A percentile compares a stretch with the other conserved stretches of the same genome.
Evolutionary conservation across 1,140 invertebrate species (phyloP).

Genomic region (Hyphantria cunea): DNA sequence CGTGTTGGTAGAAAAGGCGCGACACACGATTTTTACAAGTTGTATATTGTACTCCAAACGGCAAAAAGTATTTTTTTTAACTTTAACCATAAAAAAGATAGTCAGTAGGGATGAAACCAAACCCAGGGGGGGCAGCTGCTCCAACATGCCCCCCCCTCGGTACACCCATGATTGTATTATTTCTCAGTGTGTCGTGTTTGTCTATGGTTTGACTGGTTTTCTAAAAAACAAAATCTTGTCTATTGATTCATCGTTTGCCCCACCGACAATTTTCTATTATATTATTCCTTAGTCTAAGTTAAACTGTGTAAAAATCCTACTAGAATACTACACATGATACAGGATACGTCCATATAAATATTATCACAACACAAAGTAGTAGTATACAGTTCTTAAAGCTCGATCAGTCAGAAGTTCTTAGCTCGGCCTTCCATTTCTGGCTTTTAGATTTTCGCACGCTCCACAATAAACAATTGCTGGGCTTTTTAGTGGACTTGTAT

Average conservation of each 20-base stretch:
- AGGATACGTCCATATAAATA: conserved; percentile 14
- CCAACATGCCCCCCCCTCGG: too few species aligned
- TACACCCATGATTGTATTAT: too few species aligned
- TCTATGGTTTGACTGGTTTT: conserved; percentile 51
- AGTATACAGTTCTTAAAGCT: not conserved
- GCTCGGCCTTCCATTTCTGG: conserved; percentile 50
- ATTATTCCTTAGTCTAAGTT: conserved; percentile 53
- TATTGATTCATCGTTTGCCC: conserved; percentile 78
- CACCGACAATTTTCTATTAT: conserved; percentile 70
- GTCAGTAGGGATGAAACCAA: too few species aligned
- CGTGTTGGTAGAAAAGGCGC: too few species aligned
- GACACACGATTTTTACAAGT: too few species aligned
- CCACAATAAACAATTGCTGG: conserved; percentile 61
- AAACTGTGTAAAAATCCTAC: conserved; percentile 50
- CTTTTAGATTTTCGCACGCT: conserved; percentile 73
- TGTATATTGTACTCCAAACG: too few species aligned
- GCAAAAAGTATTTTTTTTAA: too few species aligned
- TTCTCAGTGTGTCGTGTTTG: conserved; percentile 4
- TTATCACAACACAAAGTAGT: too few species aligned
- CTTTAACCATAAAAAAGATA: too few species aligned
- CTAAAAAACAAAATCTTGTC: conserved; percentile 72
- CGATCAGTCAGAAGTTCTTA: conserved; percentile 11
- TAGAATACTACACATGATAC: conserved; percentile 36
- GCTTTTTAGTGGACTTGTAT: conserved; percentile 40
- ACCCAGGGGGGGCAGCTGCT: too few species aligned